Evolutionary conservation across 2,113 vertebrate species (phyloP).

Genomic region (Limanda limanda): DNA sequence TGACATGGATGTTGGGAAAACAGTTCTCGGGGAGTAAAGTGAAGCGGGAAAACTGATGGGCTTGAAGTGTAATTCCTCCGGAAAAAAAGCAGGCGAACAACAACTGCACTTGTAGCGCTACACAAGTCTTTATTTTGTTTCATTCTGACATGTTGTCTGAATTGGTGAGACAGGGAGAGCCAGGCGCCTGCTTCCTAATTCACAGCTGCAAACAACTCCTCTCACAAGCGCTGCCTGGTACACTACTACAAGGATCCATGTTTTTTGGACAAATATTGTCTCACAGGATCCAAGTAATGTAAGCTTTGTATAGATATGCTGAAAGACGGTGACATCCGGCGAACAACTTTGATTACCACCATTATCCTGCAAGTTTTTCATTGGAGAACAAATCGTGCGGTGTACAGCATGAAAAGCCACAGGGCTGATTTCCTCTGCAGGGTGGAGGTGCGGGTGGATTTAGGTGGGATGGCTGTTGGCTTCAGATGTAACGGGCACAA

Average conservation of each 20-base stretch:
- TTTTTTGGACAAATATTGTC: constrained; percentile 18
- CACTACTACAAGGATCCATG: constrained; percentile 17
- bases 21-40: constrained; percentile 61
- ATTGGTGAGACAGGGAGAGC: constrained; percentile 46
- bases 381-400: constrained; percentile 47
- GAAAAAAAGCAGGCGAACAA: constrained; percentile 35
- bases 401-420: constrained; percentile 54
- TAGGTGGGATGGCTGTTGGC: constrained; percentile 53
- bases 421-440: constrained; percentile 59
- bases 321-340: constrained; percentile 1
- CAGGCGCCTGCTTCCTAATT: constrained; percentile 35
- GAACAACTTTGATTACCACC: constrained; percentile 8
- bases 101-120: constrained; percentile 53
- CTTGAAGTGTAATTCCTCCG: constrained; percentile 62
- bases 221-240: not conserved
- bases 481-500: constrained; percentile 75
- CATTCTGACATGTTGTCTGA: constrained; percentile 62
- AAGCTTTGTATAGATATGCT: not conserved
- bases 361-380: constrained; percentile 26
- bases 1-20: constrained; percentile 77
- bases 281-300: not conserved
- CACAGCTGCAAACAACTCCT: not conserved
- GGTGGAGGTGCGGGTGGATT: constrained; percentile 21
- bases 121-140: constrained; percentile 58
- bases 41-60: constrained; percentile 57